A percentile compares a stretch with the other conserved stretches of the same genome.
phyloP scores from a whole-genome alignment of 2,113 vertebrate genomes.

The Tylochromis polylepis region DNA sequence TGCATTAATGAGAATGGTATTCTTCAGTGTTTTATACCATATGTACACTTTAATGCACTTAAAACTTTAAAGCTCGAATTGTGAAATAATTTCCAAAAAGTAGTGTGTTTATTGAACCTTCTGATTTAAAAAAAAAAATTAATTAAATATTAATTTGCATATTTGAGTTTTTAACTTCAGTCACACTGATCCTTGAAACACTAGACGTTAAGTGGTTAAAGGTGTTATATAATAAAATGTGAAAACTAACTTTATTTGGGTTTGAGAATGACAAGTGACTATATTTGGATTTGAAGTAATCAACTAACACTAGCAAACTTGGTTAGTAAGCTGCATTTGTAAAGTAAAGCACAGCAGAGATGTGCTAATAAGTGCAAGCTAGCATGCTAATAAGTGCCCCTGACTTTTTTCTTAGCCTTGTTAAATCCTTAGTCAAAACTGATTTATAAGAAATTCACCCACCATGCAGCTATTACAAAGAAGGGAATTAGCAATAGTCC shows the following conservation, averaged over 20 bases:
- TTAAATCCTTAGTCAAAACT: too few species aligned
- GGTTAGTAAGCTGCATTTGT: background rate
- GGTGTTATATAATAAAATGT: background rate
- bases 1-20: background rate
- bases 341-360: background rate
- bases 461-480: too few species aligned
- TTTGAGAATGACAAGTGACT: background rate
- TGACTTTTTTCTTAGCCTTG: too few species aligned
- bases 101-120: background rate
- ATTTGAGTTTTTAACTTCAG: background rate
- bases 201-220: background rate
- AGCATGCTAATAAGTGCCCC: too few species aligned
- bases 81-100: background rate
- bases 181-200: background rate
- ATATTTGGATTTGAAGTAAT: background rate
- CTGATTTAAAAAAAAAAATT: fast-evolving
- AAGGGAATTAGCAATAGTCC: too few species aligned
- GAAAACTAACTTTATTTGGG: background rate
- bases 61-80: background rate
- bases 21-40: background rate
- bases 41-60: background rate
- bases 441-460: too few species aligned
- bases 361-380: too few species aligned
- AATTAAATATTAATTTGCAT: background rate
- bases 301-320: background rate